Evolutionary conservation across 2,797 vertebrate species (phyloP).

Genomic region (Chaunax sp.): DNA sequence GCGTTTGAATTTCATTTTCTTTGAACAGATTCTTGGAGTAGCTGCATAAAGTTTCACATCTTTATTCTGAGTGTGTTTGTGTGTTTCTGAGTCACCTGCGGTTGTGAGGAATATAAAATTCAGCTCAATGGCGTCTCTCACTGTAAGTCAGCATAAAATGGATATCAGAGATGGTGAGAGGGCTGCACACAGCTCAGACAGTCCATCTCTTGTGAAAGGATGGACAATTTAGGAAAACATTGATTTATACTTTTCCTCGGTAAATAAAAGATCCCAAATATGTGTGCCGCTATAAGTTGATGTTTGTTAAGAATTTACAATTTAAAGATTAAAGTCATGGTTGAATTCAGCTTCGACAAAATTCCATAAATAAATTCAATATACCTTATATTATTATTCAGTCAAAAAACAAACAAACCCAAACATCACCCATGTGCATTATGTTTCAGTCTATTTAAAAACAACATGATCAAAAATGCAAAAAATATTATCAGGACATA

Average conservation of each 20-base stretch:
- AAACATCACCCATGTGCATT: no score
- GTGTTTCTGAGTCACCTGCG: slow-evolving; percentile 75
- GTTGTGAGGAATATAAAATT: slow-evolving; percentile 65
- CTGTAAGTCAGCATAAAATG: slow-evolving; percentile 59
- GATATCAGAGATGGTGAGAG: slow-evolving; percentile 46
- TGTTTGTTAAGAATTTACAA: no score
- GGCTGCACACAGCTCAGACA: not conserved
- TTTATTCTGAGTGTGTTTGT: slow-evolving; percentile 69
- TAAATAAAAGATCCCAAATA: no score
- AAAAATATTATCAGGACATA: not conserved
- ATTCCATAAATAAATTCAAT: no score
- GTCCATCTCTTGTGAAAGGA: no score
- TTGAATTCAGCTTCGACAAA: no score
- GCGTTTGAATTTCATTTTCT: slow-evolving; percentile 72
- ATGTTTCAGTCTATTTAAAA: not conserved
- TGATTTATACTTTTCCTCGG: not conserved
- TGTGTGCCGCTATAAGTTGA: no score
- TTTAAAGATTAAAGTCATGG: not conserved
- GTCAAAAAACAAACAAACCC: no score
- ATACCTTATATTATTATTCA: no score
- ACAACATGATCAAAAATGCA: not conserved
- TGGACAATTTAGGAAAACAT: no score
- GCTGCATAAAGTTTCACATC: slow-evolving; percentile 72
- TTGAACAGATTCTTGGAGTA: slow-evolving; percentile 63
- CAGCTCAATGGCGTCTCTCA: slow-evolving; percentile 46